phyloP scores from a whole-genome alignment of 1,140 invertebrate genomes.

The Bombus huntii region DNA sequence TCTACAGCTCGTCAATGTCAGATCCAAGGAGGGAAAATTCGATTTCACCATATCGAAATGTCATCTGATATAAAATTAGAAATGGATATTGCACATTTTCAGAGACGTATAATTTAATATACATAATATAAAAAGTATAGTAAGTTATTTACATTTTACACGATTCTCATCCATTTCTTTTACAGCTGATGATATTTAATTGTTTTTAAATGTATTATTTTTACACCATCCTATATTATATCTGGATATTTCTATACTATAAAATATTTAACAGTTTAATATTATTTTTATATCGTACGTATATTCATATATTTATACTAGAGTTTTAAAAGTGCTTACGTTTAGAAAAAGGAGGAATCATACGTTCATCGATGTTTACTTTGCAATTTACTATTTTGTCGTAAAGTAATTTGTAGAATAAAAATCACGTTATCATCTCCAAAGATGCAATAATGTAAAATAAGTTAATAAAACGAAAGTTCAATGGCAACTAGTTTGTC shows the following conservation, averaged over 20 bases:
- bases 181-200: too few species aligned
- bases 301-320: too few species aligned
- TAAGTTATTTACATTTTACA: background rate
- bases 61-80: background rate
- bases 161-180: too few species aligned
- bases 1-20: conserved; percentile 26
- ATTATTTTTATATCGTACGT: too few species aligned
- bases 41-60: background rate
- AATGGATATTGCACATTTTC: background rate
- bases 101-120: background rate
- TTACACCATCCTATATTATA: background rate
- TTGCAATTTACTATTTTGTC: background rate
- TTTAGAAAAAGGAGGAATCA: background rate
- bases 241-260: background rate
- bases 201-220: background rate
- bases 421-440: background rate
- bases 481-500: too few species aligned
- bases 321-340: background rate
- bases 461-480: background rate
- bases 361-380: background rate
- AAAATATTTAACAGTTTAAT: too few species aligned
- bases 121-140: background rate
- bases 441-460: too few species aligned
- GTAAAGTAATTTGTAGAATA: background rate
- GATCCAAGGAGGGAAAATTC: background rate